Conservation (phyloP, 2,888 invertebrate species). For the Lissocephala sabroskyi region DNA sequence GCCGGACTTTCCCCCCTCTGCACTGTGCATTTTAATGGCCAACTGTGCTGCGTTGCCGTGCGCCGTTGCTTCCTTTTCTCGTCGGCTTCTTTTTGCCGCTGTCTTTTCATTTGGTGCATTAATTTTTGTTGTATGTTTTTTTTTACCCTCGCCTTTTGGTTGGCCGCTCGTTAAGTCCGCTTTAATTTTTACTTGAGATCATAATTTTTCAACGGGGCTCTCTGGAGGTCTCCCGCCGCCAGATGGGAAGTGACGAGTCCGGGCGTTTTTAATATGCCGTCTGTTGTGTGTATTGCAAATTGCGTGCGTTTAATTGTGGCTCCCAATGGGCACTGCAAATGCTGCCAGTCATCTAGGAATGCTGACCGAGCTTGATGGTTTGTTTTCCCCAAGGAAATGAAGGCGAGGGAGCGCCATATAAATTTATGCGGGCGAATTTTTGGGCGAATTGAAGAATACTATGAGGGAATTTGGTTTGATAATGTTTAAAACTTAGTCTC, state of each 20-base stretch:
- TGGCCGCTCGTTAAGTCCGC: conserved; percentile 54
- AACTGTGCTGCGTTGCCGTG: conserved; percentile 29
- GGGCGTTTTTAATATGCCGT: neutral
- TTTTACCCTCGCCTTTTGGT: conserved; percentile 4
- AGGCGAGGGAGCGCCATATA: too few relatives aligned
- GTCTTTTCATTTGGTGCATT: conserved; percentile 45
- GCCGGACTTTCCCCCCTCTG: neutral
- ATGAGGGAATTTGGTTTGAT: too few relatives aligned
- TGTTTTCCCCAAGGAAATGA: too few relatives aligned
- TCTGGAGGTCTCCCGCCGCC: too few relatives aligned
- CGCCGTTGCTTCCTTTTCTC: too few relatives aligned
- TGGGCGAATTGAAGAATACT: too few relatives aligned
- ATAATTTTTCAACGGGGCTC: conserved; percentile 35
- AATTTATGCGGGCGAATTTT: too few relatives aligned
- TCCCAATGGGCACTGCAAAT: conserved; percentile 16
- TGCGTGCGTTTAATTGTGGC: conserved; percentile 57
- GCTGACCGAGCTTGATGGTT: too few relatives aligned
- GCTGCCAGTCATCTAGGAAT: conserved; percentile 13
- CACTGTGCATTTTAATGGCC: conserved; percentile 56
- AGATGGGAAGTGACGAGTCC: too few relatives aligned
- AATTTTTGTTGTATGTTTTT: conserved; percentile 19
- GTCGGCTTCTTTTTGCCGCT: too few relatives aligned
- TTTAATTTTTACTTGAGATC: conserved; percentile 59
- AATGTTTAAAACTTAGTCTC: too few relatives aligned
- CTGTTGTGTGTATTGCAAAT: too few relatives aligned